Evolutionary conservation across 2,113 vertebrate genomes (phyloP).

Genomic region (Oxygymnocypris stewartii): DNA sequence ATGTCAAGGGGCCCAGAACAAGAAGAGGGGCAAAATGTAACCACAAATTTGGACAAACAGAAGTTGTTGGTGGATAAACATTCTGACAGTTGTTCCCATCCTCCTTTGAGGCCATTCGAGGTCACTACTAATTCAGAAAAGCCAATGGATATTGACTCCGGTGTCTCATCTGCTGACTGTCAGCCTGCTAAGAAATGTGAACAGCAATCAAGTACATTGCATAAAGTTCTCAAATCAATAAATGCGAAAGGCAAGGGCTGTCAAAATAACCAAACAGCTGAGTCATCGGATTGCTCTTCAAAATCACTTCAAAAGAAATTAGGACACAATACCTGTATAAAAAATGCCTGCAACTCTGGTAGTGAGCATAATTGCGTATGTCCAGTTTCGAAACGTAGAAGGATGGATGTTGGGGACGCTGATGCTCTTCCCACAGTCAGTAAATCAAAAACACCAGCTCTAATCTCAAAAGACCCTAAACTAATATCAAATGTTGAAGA

Average conservation of each 20-base stretch:
- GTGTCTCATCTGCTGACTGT: background rate
- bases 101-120: conserved; percentile 9
- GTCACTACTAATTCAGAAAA: conserved; percentile 35
- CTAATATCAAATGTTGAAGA: background rate
- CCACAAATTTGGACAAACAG: background rate
- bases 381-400: conserved; percentile 68
- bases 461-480: background rate
- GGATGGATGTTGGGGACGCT: conserved; percentile 40
- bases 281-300: background rate
- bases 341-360: background rate
- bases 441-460: background rate
- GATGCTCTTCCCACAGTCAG: background rate
- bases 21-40: background rate
- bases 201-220: conserved; percentile 63
- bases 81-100: background rate
- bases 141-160: background rate
- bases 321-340: background rate
- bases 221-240: conserved; percentile 75
- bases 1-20: background rate
- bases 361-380: conserved; percentile 41
- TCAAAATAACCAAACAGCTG: background rate
- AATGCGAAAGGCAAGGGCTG: conserved; percentile 58
- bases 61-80: conserved; percentile 2
- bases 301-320: background rate
- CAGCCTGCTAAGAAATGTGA: conserved; percentile 41